phyloP scores from a whole-genome alignment of 2,888 invertebrate species.

The Caenorhabditis doughertyi region DNA sequence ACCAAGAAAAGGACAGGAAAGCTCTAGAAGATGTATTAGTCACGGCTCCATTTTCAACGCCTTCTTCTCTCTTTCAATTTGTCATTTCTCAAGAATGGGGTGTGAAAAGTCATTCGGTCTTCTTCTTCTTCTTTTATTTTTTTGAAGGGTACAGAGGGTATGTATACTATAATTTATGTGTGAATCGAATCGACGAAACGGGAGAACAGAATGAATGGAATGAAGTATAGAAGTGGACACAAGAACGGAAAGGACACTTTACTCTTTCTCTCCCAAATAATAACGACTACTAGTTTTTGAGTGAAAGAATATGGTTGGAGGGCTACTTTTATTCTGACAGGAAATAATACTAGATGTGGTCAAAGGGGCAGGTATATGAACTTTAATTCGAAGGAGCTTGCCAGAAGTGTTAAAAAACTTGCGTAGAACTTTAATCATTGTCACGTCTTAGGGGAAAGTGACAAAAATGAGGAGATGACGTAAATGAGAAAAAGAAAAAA shows the following conservation, averaged over 20 bases:
- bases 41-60: neutral
- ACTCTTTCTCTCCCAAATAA: neutral
- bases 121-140: constrained; percentile 7
- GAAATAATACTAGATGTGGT: neutral
- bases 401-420: too few relatives aligned
- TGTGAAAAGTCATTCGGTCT: constrained; percentile 44
- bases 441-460: constrained; percentile 3
- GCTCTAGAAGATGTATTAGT: neutral
- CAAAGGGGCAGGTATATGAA: neutral
- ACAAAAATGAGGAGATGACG: constrained; percentile 3
- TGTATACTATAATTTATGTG: constrained; percentile 54
- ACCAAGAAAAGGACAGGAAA: neutral
- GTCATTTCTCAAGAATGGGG: constrained; percentile 27
- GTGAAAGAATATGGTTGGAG: constrained; percentile 1
- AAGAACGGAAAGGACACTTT: constrained; percentile 44
- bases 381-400: too few relatives aligned
- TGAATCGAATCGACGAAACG: constrained; percentile 33
- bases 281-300: constrained; percentile 47
- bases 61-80: constrained; percentile 7
- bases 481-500: constrained; percentile 25
- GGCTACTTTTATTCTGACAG: neutral
- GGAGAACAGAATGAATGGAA: constrained; percentile 3
- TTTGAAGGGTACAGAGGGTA: neutral
- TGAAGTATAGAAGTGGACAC: constrained; percentile 14
- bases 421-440: too few relatives aligned